phyloP scores from a whole-genome alignment of 2,113 vertebrate genomes.

The Tauraco erythrolophus region DNA sequence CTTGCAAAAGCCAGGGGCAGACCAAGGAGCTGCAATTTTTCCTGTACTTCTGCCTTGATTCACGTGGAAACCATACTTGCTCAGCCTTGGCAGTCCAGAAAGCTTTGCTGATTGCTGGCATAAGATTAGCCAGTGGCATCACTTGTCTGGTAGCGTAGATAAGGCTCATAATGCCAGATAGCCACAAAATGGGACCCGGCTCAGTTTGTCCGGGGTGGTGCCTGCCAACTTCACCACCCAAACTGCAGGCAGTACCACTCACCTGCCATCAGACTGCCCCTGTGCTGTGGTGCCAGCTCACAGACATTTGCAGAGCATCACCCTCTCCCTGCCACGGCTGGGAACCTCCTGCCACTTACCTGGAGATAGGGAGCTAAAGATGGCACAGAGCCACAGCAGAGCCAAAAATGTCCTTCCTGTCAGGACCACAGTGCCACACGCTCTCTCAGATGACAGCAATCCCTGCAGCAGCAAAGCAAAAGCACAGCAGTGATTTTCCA shows the following conservation, averaged over 20 bases:
- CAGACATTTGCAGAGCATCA: not conserved
- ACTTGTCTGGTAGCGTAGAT: not conserved
- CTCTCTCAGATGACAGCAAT: not conserved
- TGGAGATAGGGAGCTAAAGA: not conserved
- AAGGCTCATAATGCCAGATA: not conserved
- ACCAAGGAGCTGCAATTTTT: not conserved
- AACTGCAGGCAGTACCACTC: fast-evolving
- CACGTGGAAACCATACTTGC: not conserved
- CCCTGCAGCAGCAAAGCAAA: not conserved
- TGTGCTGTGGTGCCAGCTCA: not conserved
- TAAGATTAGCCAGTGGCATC: not conserved
- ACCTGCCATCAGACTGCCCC: not conserved
- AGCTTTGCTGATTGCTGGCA: not conserved
- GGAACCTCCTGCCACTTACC: not conserved
- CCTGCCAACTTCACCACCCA: not conserved
- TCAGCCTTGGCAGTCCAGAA: not conserved
- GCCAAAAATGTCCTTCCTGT: not conserved
- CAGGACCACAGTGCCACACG: fast-evolving
- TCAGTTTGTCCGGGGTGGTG: not conserved
- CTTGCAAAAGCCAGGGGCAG: not conserved
- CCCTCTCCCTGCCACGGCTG: not conserved
- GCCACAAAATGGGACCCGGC: not conserved
- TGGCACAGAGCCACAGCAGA: not conserved
- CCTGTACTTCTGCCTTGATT: not conserved
- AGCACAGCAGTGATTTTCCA: not conserved